Conservation (phyloP, 2,888 invertebrate genomes). For the Schizotus pectinicornis region DNA sequence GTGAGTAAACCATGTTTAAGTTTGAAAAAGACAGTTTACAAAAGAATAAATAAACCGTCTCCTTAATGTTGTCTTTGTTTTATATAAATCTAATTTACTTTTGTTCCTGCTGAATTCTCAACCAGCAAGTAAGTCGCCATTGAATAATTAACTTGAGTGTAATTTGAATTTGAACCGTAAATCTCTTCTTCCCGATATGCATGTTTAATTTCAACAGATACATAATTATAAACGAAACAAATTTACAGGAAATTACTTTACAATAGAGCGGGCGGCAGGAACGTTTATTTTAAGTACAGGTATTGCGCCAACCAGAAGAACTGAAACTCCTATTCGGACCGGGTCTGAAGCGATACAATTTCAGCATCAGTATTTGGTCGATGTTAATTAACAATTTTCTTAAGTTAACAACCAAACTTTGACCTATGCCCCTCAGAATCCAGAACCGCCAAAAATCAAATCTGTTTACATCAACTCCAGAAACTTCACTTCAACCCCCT, state of each 20-base stretch:
- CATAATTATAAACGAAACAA: neutral
- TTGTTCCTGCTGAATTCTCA: conserved; percentile 4
- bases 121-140: neutral
- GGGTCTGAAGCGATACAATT: conserved; percentile 9
- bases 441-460: conserved; percentile 1
- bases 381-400: conserved; percentile 25
- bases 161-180: neutral
- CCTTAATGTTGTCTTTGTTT: conserved; percentile 21
- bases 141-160: neutral
- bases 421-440: neutral
- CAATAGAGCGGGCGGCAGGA: no score
- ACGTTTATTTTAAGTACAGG: neutral
- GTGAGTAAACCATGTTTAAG: conserved; percentile 21
- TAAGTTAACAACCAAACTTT: conserved; percentile 3
- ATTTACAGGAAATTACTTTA: neutral
- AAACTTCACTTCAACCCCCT: neutral
- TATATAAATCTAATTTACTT: conserved; percentile 18
- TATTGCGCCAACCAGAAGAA: conserved; percentile 5
- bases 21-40: conserved; percentile 27
- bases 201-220: neutral
- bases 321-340: neutral
- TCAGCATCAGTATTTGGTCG: conserved; percentile 15
- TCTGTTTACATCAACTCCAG: neutral
- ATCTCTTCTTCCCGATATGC: neutral
- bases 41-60: neutral